Percentiles rank a stretch among this genome's conserved stretches.
phyloP scores from a whole-genome alignment of 2,888 invertebrate species.

The Drosophila robusta region DNA sequence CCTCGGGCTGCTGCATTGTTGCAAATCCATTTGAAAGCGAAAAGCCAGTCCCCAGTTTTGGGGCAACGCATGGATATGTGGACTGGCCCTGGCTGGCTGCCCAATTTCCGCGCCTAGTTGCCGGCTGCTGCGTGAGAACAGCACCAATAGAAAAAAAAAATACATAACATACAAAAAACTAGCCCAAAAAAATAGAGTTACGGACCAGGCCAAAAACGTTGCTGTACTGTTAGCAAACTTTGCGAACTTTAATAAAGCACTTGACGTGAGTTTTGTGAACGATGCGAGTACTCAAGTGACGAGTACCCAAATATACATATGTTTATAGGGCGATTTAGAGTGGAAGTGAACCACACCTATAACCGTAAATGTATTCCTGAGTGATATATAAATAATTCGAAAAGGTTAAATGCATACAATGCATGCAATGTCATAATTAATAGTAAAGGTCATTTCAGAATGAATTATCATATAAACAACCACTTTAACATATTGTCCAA shows the following conservation, averaged over 20 bases:
- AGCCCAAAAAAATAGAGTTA: constrained; percentile 2
- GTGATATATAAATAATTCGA: too few relatives aligned
- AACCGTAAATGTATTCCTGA: too few relatives aligned
- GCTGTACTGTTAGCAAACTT: constrained; percentile 42
- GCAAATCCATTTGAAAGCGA: constrained; percentile 53
- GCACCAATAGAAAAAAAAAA: not conserved
- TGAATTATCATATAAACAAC: too few relatives aligned
- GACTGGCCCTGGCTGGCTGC: constrained; percentile 53
- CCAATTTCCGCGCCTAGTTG: constrained; percentile 77
- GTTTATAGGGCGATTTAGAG: too few relatives aligned
- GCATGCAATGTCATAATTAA: too few relatives aligned
- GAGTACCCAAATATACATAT: not conserved
- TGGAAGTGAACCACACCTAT: too few relatives aligned
- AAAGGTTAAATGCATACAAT: too few relatives aligned
- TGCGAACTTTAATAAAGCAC: constrained; percentile 27
- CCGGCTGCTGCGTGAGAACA: constrained; percentile 74
- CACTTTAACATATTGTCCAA: too few relatives aligned
- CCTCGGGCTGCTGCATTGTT: constrained; percentile 24
- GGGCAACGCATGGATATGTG: constrained; percentile 40
- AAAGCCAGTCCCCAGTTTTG: constrained; percentile 25
- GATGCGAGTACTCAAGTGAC: too few relatives aligned
- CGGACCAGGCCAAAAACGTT: constrained; percentile 45
- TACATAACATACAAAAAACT: not conserved
- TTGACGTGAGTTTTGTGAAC: not conserved
- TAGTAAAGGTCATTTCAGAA: too few relatives aligned